These are phyloP conservation scores for Pterocles orientalis DNA, from an alignment of 2,113 vertebrate species.

Conservation along the genomic window DNA sequence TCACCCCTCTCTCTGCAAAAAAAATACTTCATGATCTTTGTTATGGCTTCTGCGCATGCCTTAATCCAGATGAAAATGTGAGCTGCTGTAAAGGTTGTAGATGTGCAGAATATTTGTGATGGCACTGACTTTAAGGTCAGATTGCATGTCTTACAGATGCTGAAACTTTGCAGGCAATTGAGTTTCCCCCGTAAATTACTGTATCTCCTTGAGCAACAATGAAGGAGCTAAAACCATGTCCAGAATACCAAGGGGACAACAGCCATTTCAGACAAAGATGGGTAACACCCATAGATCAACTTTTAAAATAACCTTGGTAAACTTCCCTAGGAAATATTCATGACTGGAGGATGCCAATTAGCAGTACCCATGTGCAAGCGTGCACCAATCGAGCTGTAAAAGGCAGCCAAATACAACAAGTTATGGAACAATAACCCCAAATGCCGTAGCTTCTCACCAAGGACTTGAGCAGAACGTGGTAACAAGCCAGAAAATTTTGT, in stretches of 20 bases:
- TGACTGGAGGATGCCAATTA: neutral
- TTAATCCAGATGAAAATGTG: neutral
- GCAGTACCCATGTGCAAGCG: neutral
- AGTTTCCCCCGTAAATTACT: neutral
- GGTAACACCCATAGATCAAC: neutral
- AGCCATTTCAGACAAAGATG: neutral
- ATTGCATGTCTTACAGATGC: neutral
- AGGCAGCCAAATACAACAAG: neutral
- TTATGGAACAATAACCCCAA: neutral
- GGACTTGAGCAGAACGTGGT: neutral
- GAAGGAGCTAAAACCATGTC: neutral
- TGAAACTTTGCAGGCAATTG: neutral
- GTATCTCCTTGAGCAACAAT: rapidly evolving
- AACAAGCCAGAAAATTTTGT: neutral
- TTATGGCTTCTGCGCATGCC: neutral
- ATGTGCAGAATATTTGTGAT: neutral
- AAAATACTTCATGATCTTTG: neutral
- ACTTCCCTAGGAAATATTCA: neutral
- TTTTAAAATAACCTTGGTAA: neutral
- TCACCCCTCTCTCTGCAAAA: neutral
- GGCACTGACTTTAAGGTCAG: neutral
- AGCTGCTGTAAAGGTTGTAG: neutral
- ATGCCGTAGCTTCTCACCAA: neutral
- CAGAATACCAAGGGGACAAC: neutral
- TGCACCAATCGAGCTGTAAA: neutral